Percentiles rank a stretch among this genome's conserved stretches.
phyloP scores from a whole-genome alignment of 2,888 invertebrate species.

The Brachyptera risi region DNA sequence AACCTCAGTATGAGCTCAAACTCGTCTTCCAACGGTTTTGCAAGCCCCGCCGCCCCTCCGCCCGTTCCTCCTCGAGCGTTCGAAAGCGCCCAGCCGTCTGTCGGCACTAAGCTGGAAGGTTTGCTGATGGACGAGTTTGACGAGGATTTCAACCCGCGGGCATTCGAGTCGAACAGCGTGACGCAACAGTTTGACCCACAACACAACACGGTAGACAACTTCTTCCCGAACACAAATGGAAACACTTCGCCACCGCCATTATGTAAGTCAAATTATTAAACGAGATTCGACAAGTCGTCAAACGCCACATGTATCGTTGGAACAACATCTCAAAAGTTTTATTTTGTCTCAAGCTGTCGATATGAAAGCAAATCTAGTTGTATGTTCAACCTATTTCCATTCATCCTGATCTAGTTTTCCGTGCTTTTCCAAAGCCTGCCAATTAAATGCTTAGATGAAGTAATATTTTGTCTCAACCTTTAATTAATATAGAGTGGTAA shows the following conservation, averaged over 20 bases:
- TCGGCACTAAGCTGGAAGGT: constrained; percentile 74
- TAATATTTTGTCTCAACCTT: too few species aligned
- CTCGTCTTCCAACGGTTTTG: constrained; percentile 27
- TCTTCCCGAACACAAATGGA: constrained; percentile 39
- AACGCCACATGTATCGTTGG: too few species aligned
- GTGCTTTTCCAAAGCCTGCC: too few species aligned
- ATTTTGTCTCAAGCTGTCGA: too few species aligned
- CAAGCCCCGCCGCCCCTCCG: constrained; percentile 37
- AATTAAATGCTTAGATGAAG: too few species aligned
- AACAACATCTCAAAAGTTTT: too few species aligned
- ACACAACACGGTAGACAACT: constrained; percentile 41
- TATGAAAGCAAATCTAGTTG: too few species aligned
- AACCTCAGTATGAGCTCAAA: constrained; percentile 34
- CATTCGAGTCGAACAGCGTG: constrained; percentile 61
- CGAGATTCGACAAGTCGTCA: too few species aligned
- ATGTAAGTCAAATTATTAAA: too few species aligned
- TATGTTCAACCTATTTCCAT: too few species aligned
- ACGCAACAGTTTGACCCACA: constrained; percentile 73
- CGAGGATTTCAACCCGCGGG: constrained; percentile 85
- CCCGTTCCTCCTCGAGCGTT: constrained; percentile 50
- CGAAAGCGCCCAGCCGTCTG: constrained; percentile 52
- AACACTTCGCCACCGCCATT: constrained; percentile 58
- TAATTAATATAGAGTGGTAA: too few species aligned
- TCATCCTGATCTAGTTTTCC: too few species aligned
- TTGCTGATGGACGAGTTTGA: constrained; percentile 72